Percentiles rank a stretch among this genome's conserved stretches.
Conservation (phyloP, 2,888 invertebrate genomes). For the Plutella xylostella region DNA sequence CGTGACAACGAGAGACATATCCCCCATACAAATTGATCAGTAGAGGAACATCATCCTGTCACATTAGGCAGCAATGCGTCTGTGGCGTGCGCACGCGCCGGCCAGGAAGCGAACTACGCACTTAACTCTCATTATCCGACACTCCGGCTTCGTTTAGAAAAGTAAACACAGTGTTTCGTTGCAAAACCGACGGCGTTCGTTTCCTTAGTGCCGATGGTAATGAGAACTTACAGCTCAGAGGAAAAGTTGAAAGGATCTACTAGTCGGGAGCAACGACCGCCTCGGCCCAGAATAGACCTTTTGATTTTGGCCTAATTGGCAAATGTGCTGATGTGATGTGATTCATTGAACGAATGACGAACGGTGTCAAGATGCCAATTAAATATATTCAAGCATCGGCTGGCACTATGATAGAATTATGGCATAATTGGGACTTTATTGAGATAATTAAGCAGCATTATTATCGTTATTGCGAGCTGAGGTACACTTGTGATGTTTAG, state of each 20-base stretch:
- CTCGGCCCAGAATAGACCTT: not conserved
- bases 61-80: not conserved
- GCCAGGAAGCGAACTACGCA: conserved; percentile 21
- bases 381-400: not conserved
- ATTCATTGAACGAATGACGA: too few species aligned
- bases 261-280: not conserved
- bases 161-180: conserved; percentile 28
- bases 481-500: too few species aligned
- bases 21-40: not conserved
- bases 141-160: conserved; percentile 22
- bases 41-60: conserved; percentile 1
- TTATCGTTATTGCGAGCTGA: too few species aligned
- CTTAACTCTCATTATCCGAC: conserved; percentile 26
- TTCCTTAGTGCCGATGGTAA: conserved; percentile 24
- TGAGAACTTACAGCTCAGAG: not conserved
- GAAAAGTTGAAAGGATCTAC: conserved; percentile 1
- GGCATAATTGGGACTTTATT: too few species aligned
- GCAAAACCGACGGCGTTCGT: conserved; percentile 15
- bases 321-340: too few species aligned
- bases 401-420: not conserved
- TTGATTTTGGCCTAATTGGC: too few species aligned
- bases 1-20: not conserved
- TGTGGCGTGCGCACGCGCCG: conserved; percentile 18
- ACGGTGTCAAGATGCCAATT: too few species aligned
- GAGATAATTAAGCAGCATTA: too few species aligned